phyloP scores from a whole-genome alignment of 2,113 vertebrate genomes.

The Montifringilla adamsi region DNA sequence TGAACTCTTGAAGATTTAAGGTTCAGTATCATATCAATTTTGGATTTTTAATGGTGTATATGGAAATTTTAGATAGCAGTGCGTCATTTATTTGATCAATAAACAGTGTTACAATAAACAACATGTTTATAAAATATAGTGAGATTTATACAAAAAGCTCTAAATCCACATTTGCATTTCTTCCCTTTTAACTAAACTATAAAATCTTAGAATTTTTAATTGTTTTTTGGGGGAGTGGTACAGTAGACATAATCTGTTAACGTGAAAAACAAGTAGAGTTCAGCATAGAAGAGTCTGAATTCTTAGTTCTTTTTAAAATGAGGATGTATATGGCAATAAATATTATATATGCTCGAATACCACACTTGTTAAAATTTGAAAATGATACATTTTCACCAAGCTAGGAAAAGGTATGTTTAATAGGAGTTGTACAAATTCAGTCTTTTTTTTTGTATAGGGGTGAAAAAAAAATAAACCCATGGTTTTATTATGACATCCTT shows the following conservation, averaged over 20 bases:
- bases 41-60: slow-evolving; percentile 85
- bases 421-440: slow-evolving; percentile 74
- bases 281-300: slow-evolving; percentile 63
- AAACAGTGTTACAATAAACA: slow-evolving; percentile 81
- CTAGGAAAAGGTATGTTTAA: slow-evolving; percentile 65
- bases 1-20: slow-evolving; percentile 79
- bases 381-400: slow-evolving; percentile 66
- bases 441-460: slow-evolving; percentile 54
- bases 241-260: slow-evolving; percentile 62
- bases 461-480: slow-evolving; percentile 61
- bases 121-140: slow-evolving; percentile 78
- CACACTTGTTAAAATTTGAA: slow-evolving; percentile 70
- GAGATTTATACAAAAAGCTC: slow-evolving; percentile 79
- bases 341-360: slow-evolving; percentile 63
- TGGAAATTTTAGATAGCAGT: slow-evolving; percentile 83
- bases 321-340: slow-evolving; percentile 67
- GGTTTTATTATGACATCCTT: slow-evolving; percentile 71
- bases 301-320: slow-evolving; percentile 75
- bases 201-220: slow-evolving; percentile 76
- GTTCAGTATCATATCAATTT: slow-evolving; percentile 82
- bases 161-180: slow-evolving; percentile 76
- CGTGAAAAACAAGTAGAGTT: slow-evolving; percentile 49
- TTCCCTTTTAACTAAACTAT: slow-evolving; percentile 79
- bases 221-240: slow-evolving; percentile 58
- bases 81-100: slow-evolving; percentile 80